phyloP scores from a whole-genome alignment of 2,113 vertebrate genomes.

The Sialia sialis region DNA sequence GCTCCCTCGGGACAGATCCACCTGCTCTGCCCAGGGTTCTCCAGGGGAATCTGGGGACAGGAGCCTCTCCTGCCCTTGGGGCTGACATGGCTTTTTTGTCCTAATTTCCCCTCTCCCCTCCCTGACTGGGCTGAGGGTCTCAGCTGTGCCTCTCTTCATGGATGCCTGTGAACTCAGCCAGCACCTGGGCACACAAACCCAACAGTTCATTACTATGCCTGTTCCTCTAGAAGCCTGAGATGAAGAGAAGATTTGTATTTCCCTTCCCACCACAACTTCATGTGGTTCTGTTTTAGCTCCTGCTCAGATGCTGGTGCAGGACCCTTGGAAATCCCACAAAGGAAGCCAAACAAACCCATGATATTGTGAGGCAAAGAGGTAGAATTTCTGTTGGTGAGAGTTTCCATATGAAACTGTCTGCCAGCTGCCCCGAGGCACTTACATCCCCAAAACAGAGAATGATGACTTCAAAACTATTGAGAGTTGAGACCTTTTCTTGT shows the following conservation, averaged over 20 bases:
- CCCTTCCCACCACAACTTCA: background rate
- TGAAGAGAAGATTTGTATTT: background rate
- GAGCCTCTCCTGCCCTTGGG: background rate
- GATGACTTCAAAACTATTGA: rapidly evolving
- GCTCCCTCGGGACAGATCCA: background rate
- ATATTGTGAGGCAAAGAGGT: rapidly evolving
- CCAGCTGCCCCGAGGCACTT: background rate
- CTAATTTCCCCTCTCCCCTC: background rate
- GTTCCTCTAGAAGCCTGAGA: background rate
- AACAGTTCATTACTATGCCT: background rate
- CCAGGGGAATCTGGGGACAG: background rate
- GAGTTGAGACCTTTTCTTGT: background rate
- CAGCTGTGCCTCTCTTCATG: background rate
- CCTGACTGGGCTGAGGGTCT: too few species aligned
- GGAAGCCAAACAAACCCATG: background rate
- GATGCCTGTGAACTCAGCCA: rapidly evolving
- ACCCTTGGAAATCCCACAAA: background rate
- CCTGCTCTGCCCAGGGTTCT: background rate
- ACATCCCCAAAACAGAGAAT: background rate
- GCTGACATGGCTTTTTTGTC: rapidly evolving
- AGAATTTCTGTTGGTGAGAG: background rate
- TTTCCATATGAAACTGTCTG: rapidly evolving
- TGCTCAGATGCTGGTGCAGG: background rate
- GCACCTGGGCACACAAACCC: too few species aligned
- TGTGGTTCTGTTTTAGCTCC: background rate